These are phyloP conservation scores for Euura saliciscinereae DNA, from an alignment of 1,140 invertebrate genomes.

Conservation along the genomic window DNA sequence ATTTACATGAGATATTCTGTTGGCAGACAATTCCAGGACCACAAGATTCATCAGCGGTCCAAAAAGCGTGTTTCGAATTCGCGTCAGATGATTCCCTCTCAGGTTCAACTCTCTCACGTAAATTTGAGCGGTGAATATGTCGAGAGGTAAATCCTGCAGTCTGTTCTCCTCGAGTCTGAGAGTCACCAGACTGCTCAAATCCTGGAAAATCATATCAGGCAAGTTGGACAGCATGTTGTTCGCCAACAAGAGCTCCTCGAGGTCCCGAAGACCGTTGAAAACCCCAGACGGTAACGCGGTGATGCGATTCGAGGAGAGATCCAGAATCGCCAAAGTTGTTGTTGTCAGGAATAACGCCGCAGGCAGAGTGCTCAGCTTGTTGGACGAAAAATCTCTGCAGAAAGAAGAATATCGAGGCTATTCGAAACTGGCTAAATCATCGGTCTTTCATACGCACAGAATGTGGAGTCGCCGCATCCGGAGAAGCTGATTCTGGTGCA, in stretches of 20 bases:
- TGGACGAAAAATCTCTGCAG: constrained; percentile 73
- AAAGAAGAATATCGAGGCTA: constrained; percentile 14
- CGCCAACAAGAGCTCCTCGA: constrained; percentile 62
- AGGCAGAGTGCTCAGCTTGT: constrained; percentile 68
- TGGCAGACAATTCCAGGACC: constrained; percentile 53
- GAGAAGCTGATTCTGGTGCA: constrained; percentile 70
- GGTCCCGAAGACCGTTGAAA: constrained; percentile 46
- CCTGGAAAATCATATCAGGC: constrained; percentile 65
- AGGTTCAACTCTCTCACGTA: constrained; percentile 66
- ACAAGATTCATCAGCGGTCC: constrained; percentile 55
- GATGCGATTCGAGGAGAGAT: constrained; percentile 60
- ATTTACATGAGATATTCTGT: constrained; percentile 60
- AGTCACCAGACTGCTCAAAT: constrained; percentile 67
- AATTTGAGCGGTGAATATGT: constrained; percentile 58
- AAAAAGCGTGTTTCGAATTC: constrained; percentile 64
- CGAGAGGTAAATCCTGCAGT: constrained; percentile 64
- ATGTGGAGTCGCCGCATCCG: constrained; percentile 70
- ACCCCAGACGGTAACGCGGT: constrained; percentile 43
- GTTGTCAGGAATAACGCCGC: constrained; percentile 53
- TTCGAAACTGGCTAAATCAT: neutral
- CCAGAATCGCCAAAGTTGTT: constrained; percentile 50
- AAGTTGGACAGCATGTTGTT: constrained; percentile 55
- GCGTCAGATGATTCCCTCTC: constrained; percentile 65
- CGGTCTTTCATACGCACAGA: constrained; percentile 52
- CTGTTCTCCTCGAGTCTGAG: constrained; percentile 76